phyloP scores from a whole-genome alignment of 2,888 invertebrate genomes.

The Thymelicus lineola region DNA sequence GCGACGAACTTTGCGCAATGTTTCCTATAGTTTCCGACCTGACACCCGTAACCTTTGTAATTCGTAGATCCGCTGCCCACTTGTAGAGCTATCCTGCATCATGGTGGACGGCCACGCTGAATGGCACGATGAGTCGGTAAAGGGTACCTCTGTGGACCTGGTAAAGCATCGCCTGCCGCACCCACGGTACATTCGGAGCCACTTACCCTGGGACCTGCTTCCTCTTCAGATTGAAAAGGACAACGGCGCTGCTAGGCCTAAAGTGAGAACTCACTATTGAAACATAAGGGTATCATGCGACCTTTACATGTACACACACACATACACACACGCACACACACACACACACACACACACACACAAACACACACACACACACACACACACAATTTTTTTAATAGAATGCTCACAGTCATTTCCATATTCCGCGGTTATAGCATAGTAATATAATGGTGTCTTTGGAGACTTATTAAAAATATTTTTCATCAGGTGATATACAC shows the following conservation, averaged over 20 bases:
- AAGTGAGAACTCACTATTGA: constrained; percentile 74
- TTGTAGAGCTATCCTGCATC: constrained; percentile 89
- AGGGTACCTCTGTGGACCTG: constrained; percentile 90
- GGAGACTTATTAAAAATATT: too few species aligned
- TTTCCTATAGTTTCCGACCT: too few species aligned
- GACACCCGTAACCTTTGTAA: not conserved
- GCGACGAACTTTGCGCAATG: too few species aligned
- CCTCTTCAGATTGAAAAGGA: constrained; percentile 87
- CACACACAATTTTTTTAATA: too few species aligned
- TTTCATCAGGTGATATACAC: constrained; percentile 91
- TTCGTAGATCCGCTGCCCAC: constrained; percentile 87
- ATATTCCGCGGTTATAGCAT: too few species aligned
- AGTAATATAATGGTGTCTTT: too few species aligned
- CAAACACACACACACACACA: too few species aligned
- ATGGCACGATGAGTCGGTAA: constrained; percentile 84
- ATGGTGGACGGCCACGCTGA: constrained; percentile 86
- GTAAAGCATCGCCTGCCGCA: constrained; percentile 87
- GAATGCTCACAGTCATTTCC: too few species aligned
- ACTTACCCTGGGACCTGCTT: constrained; percentile 89
- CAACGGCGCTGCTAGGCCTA: constrained; percentile 87
- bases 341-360: too few species aligned
- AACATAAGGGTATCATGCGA: too few species aligned
- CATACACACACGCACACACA: too few species aligned
- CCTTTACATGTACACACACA: too few species aligned
- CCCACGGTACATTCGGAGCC: constrained; percentile 91